Percentiles rank a stretch among this genome's conserved stretches.
Evolutionary conservation across 1,140 invertebrate genomes (phyloP).

Genomic region (Lanistes nyassanus): DNA sequence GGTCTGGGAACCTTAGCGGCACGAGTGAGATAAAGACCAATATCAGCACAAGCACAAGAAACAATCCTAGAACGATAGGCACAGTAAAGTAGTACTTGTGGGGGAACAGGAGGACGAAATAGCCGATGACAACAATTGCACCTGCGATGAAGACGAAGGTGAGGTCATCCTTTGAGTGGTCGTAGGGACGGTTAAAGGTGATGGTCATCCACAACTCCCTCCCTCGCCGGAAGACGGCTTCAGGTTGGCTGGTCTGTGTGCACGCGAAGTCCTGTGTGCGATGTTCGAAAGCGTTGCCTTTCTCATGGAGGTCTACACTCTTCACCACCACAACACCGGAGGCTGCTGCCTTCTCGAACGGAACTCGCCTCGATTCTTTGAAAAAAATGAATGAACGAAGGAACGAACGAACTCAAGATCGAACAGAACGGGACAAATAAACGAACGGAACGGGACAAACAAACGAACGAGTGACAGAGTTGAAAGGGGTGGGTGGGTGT

Average conservation of each 20-base stretch:
- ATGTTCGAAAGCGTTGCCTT: slow-evolving; percentile 69
- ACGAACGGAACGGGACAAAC: no score
- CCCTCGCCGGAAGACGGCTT: slow-evolving; percentile 83
- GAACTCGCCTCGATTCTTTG: background rate
- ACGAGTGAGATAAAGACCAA: no score
- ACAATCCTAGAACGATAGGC: no score
- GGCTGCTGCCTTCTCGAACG: background rate
- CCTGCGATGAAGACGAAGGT: slow-evolving; percentile 78
- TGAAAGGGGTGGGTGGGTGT: no score
- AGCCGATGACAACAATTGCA: no score
- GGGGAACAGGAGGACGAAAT: no score
- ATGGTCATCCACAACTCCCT: slow-evolving; percentile 82
- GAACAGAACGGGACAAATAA: no score
- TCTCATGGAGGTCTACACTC: slow-evolving; percentile 28
- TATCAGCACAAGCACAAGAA: no score
- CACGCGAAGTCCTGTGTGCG: slow-evolving; percentile 70
- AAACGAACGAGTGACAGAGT: no score
- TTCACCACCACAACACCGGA: slow-evolving; percentile 21
- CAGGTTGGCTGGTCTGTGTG: slow-evolving; percentile 69
- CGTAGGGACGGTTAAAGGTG: slow-evolving; percentile 78
- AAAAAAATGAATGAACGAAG: background rate
- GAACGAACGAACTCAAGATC: background rate
- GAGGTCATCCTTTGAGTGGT: slow-evolving; percentile 79
- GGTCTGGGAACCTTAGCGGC: no score
- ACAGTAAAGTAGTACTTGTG: no score